These are phyloP conservation scores for Pavo muticus DNA, from an alignment of 2,113 vertebrate genomes.

Conservation along the genomic window DNA sequence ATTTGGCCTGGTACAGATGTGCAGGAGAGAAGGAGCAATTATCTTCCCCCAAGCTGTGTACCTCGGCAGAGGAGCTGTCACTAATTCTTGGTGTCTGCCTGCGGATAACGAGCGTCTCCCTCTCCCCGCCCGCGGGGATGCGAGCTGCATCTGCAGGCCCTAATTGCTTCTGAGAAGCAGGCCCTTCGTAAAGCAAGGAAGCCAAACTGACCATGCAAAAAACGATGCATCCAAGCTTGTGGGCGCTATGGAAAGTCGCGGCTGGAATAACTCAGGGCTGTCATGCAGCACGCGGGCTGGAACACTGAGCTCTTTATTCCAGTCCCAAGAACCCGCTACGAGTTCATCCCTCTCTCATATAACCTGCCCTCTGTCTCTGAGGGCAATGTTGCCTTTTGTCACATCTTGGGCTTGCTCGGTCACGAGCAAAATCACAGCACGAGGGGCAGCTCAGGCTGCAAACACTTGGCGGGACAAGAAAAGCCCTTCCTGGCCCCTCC, in stretches of 20 bases:
- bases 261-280: not conserved
- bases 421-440: not conserved
- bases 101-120: not conserved
- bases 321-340: rapidly evolving
- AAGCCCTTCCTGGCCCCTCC: not conserved
- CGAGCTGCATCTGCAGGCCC: rapidly evolving
- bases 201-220: not conserved
- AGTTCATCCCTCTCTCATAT: rapidly evolving
- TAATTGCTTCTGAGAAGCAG: not conserved
- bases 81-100: conserved; percentile 18
- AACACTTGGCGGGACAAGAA: not conserved
- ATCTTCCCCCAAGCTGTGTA: not conserved
- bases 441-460: not conserved
- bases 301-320: conserved; percentile 23
- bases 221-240: not conserved
- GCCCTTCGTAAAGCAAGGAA: not conserved
- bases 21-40: conserved; percentile 61
- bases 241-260: not conserved
- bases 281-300: not conserved
- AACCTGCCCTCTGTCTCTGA: rapidly evolving
- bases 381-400: not conserved
- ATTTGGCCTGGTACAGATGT: conserved; percentile 47
- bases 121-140: not conserved
- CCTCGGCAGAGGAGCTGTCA: not conserved
- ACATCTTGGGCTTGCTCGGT: rapidly evolving